Evolutionary conservation across 2,113 vertebrate genomes (phyloP), one percentile per base, ranked within the genome.

Genomic region (Eptesicus fuscus): DNA sequence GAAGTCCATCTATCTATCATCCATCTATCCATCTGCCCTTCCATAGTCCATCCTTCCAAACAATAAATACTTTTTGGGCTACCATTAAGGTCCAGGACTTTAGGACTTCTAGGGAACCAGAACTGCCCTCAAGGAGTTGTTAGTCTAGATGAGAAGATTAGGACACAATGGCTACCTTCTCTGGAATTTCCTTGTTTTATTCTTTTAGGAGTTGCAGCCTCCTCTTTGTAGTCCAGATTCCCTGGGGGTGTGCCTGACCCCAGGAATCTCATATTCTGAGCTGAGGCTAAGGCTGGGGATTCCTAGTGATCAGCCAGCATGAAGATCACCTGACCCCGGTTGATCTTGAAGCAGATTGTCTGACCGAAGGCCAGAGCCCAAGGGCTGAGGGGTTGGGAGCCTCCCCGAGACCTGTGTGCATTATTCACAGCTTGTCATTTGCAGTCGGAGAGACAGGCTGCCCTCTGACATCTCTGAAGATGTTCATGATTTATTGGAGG

Each of bases 381-480:
- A 49, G 84, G 82, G 42, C 59, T 9, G 30, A 25, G 14, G 14
- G n/a, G 30, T 30, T 32, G 74, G 56, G 77, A 82, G 49, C 37
- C 80, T 70, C 44, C 80, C 84, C 3, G 20, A 96, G 77, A 59
- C 70, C 53, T 84, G 14, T 23, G 76, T 96, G 67, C 97, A 95
- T 97, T 98, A 98, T 98, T 98, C 96, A 97, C 96, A 22, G 32
- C 93, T 98, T 97, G 95, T 97, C 97, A 94, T 98, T 98, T 98
- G 96, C 95, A 94, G 70, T 93, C 78, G 74, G 96, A 90, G 94
- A 98, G 97, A 97, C 61, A n/a, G 83, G 90, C 93, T 97, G 95
- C 89, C 84, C 93, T 97, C 96, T 97, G 93, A 98, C 83, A 97
- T 96, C 96, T 98, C 80, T 83, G 77, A 98, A 98, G 96, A 97